A percentile compares a stretch with the other conserved stretches of the same genome.
These are phyloP conservation scores for Ormyrus nitidulus DNA, from an alignment of 2,888 invertebrate species.

Conservation along the genomic window DNA sequence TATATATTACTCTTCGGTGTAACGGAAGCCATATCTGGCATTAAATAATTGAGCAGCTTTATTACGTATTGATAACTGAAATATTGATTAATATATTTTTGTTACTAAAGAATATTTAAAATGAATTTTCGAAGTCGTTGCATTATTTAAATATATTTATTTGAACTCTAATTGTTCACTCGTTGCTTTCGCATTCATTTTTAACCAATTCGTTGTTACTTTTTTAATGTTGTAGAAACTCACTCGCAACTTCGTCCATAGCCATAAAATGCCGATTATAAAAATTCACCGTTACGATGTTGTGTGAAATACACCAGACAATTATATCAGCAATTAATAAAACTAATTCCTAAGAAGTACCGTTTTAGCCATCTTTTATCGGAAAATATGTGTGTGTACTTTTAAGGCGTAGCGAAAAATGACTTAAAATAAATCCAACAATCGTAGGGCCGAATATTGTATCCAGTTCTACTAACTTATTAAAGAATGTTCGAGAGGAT, in stretches of 20 bases:
- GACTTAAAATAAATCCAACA: conserved; percentile 26
- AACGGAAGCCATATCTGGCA: too few species aligned
- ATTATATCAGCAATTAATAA: conserved; percentile 59
- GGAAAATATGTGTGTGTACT: conserved; percentile 60
- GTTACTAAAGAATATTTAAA: neutral
- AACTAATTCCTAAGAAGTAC: conserved; percentile 50
- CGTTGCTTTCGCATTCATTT: too few species aligned
- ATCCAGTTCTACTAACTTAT: conserved; percentile 30
- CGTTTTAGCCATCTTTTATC: conserved; percentile 61
- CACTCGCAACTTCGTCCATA: conserved; percentile 63
- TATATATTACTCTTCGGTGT: too few species aligned
- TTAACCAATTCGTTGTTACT: neutral
- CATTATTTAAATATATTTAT: neutral
- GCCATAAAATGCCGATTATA: conserved; percentile 60
- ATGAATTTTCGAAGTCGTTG: neutral
- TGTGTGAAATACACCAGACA: conserved; percentile 62
- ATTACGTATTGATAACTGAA: too few species aligned
- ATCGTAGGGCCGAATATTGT: conserved; percentile 41
- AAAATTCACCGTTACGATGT: conserved; percentile 58
- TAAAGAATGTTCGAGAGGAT: conserved; percentile 1
- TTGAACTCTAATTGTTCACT: too few species aligned
- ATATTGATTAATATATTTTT: neutral
- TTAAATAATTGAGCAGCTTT: too few species aligned
- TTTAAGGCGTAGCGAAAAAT: conserved; percentile 35
- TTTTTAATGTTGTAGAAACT: conserved; percentile 55